Conservation (phyloP, 2,888 invertebrate genomes). For the Loripinus fragilis region DNA sequence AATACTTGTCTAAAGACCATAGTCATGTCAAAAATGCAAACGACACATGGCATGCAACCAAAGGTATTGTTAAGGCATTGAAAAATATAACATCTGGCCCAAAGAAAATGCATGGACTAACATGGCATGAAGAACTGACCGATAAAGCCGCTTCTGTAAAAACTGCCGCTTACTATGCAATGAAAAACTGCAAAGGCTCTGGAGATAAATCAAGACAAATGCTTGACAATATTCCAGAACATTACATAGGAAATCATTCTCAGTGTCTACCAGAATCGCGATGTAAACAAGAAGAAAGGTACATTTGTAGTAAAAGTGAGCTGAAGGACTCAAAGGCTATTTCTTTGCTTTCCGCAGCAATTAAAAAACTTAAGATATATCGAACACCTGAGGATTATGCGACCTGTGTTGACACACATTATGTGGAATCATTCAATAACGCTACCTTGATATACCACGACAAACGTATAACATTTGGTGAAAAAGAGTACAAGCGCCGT, state of each 20-base stretch:
- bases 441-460: neutral
- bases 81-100: constrained; percentile 11
- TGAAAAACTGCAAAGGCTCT: neutral
- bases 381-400: constrained; percentile 42
- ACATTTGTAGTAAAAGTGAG: neutral
- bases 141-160: constrained; percentile 21
- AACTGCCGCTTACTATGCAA: constrained; percentile 14
- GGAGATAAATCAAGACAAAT: neutral
- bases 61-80: constrained; percentile 19
- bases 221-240: neutral
- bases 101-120: neutral
- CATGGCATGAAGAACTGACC: constrained; percentile 16
- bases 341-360: too few species aligned
- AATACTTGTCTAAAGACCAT: constrained; percentile 15
- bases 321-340: too few species aligned
- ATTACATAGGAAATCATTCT: constrained; percentile 20
- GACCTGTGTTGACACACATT: constrained; percentile 42
- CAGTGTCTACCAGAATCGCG: neutral
- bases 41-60: constrained; percentile 41
- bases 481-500: neutral
- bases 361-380: constrained; percentile 28
- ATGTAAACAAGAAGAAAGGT: too few species aligned
- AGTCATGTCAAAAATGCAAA: too few species aligned
- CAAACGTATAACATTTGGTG: constrained; percentile 1
- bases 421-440: constrained; percentile 46